A percentile compares a stretch with the other conserved stretches of the same genome.
Evolutionary conservation across 1,140 invertebrate genomes (phyloP).

Genomic region (Eciton burchellii): DNA sequence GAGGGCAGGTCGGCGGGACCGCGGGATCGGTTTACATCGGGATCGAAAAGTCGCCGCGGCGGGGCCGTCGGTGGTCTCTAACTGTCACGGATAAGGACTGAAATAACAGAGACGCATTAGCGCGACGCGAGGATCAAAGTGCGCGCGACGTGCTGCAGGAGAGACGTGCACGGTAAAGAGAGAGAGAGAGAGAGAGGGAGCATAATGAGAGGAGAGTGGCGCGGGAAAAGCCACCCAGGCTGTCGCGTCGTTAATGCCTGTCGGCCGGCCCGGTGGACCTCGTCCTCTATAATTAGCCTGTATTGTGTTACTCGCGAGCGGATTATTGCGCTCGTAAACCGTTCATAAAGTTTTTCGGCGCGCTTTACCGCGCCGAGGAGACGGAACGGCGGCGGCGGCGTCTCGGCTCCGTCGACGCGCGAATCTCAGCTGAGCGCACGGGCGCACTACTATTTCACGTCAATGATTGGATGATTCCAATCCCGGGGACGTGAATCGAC

Average conservation of each 20-base stretch:
- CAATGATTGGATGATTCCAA: too few species aligned
- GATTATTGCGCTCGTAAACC: constrained; percentile 82
- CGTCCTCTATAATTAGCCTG: constrained; percentile 83
- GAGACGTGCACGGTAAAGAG: constrained; percentile 8
- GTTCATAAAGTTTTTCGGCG: constrained; percentile 78
- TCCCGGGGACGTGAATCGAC: too few species aligned
- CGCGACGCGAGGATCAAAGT: constrained; percentile 82
- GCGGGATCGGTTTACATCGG: constrained; percentile 73
- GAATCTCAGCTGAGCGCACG: too few species aligned
- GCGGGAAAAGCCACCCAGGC: constrained; percentile 81
- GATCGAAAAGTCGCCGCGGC: constrained; percentile 68
- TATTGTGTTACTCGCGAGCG: constrained; percentile 81
- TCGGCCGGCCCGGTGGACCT: constrained; percentile 71
- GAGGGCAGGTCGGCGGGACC: constrained; percentile 21
- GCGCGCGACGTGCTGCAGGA: constrained; percentile 63
- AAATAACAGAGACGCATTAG: constrained; percentile 85
- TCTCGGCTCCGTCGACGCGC: constrained; percentile 1
- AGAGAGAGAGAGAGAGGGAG: constrained; percentile 18
- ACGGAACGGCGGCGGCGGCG: not conserved
- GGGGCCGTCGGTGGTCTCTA: constrained; percentile 65
- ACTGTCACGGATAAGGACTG: constrained; percentile 79
- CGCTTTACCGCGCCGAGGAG: not conserved
- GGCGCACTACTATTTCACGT: too few species aligned
- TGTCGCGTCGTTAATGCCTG: constrained; percentile 77
- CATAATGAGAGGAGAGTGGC: constrained; percentile 81